Conservation (phyloP, 2,797 vertebrate genomes). For the Euthynnus affinis region DNA sequence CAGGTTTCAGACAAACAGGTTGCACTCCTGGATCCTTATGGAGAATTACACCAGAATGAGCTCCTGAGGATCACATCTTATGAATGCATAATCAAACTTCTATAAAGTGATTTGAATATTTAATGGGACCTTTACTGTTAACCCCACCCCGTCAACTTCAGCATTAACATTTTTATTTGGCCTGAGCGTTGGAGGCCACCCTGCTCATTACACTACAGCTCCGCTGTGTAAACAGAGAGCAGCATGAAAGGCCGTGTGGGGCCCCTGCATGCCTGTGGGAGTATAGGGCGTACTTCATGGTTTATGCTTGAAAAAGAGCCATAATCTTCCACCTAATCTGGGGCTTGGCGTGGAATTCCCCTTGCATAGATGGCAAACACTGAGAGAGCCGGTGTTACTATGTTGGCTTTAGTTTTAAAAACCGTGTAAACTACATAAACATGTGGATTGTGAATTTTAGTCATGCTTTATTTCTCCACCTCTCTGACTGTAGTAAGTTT, state of each 20-base stretch:
- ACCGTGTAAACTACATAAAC: conserved; percentile 3
- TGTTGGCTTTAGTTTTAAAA: conserved; percentile 32
- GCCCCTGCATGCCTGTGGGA: conserved; percentile 80
- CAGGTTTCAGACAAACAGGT: conserved; percentile 35
- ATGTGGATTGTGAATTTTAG: conserved; percentile 9
- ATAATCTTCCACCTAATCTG: conserved; percentile 81
- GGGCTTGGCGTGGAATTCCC: conserved; percentile 77
- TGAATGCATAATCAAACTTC: conserved; percentile 26
- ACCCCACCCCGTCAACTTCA: conserved; percentile 31
- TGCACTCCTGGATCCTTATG: neutral
- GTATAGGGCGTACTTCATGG: conserved; percentile 71
- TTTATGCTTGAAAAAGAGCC: conserved; percentile 78
- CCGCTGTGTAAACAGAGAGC: conserved; percentile 76
- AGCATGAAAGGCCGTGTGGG: conserved; percentile 74
- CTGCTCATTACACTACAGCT: conserved; percentile 62
- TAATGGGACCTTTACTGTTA: conserved; percentile 21
- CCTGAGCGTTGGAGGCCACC: conserved; percentile 49
- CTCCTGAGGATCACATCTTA: conserved; percentile 7
- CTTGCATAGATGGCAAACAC: conserved; percentile 38
- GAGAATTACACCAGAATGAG: neutral
- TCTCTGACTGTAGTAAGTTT: neutral
- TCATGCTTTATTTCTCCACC: conserved; percentile 17
- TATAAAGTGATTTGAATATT: conserved; percentile 31
- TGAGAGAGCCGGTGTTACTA: neutral
- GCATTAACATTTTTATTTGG: conserved; percentile 64